A percentile compares a stretch with the other conserved stretches of the same genome.
Evolutionary conservation across 2,797 vertebrate species (phyloP).

Genomic region (Cossypha niveicapilla): DNA sequence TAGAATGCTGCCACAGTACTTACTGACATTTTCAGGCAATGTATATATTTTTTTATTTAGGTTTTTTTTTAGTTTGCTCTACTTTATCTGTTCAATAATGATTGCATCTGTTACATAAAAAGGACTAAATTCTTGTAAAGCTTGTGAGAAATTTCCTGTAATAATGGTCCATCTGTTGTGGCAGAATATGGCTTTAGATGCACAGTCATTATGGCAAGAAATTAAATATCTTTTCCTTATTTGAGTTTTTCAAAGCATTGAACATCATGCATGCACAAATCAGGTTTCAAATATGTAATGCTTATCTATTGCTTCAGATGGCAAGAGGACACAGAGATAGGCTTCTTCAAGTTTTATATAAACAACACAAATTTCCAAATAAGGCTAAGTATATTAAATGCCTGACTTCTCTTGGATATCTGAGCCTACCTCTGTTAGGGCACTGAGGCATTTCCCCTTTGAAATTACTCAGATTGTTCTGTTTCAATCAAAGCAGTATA

Average conservation of each 20-base stretch:
- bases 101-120: background rate
- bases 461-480: background rate
- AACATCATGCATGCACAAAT: background rate
- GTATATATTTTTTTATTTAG: background rate
- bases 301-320: background rate
- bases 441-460: background rate
- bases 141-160: background rate
- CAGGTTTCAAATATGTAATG: background rate
- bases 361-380: background rate
- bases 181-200: background rate
- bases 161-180: background rate
- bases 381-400: background rate
- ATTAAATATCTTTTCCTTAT: background rate
- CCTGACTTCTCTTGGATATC: background rate
- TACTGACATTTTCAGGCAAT: background rate
- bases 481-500: background rate
- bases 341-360: background rate
- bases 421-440: background rate
- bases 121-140: background rate
- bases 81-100: background rate
- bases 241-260: background rate
- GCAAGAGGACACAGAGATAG: background rate
- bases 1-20: background rate
- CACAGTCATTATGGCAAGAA: background rate
- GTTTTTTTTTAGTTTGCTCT: background rate